Evolutionary conservation across 2,113 vertebrate species (phyloP), one percentile per base, ranked within the genome.

Genomic region (Pungitius pungitius): DNA sequence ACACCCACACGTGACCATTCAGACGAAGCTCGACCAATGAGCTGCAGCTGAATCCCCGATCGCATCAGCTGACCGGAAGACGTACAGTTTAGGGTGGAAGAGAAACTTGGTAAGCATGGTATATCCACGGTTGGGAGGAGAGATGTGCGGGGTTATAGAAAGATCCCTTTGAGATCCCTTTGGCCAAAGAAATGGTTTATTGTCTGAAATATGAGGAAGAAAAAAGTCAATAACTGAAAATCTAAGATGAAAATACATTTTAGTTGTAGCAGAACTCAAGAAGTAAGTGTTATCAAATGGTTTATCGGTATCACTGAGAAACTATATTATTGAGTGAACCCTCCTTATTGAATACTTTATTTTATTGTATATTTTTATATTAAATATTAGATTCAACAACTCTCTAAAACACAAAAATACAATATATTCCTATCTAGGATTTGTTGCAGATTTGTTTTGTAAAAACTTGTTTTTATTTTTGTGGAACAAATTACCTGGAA

Each of bases 51-150:
- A 66, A 40, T 42, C 20, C 4, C 13, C 22, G 37, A 1, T 24
- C 61, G 18, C 55, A 17, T 89, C 90, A 91, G 39, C 42, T 91
- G 85, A 82, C 37, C 20, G 17, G 59, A 55, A 26, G 43, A 47
- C 26, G n/a, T 8, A 11, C 35, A 30, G 33, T 55, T 55, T 6
- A 67, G 18, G 10, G 22, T 13, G 2, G 15, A 15, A 43, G 20
- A 14, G 52, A 24, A 47, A 22, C 14, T 10, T 3, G 0, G 17
- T 14, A 35, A 22, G n/a, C 2, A 58, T 17, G 20, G 24, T 8
- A 20, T 45, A 17, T 1, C 15, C 18, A 26, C 15, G 30, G 40
- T 42, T 43, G 40, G 6, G 18, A 7, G 18, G 45, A 49, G 18
- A 49, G 18, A n/a, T 49, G 47, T 51, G 47, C 9, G 10, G 9